Evolutionary conservation across 2,888 invertebrate species (phyloP), one percentile per base, ranked within the genome.

Genomic region (Linnaemya tessellans): DNA sequence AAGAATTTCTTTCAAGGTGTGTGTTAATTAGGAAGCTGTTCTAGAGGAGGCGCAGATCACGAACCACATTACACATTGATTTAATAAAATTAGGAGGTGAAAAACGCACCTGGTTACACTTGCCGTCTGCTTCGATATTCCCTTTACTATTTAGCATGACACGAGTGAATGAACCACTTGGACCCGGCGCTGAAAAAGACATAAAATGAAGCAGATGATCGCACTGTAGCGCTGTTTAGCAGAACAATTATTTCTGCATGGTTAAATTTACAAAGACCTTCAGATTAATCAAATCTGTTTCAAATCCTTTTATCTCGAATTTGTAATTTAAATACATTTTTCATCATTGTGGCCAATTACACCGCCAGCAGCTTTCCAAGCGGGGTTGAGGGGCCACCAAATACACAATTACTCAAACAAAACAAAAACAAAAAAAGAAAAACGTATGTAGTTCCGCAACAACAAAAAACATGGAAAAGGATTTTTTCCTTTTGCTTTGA

Each of bases 401-500:
- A 68, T 67, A 58, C 60, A 73, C 51, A 60, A 64, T 67, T 15
- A 54, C 68, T 41, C 58, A 67, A 56, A 81, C 62, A 60, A 60
- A 62, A n/a, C n/a, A n/a, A n/a, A 41, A 64, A 71, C 80, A 49
- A 15, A 25, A 62, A 25, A 64, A 49, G 22, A 10, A 64, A 43
- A 75, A 73, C 84, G 73, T 79, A 77, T 77, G 70, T 77, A 82
- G 70, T 77, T 70, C 70, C 58, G 25, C 75, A 75, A 70, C 46
- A 74, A 79, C 56, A 81, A 65, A 51, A 30, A 62, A 62, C 73
- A 74, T 60, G 43, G 46, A 67, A 74, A 80, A 80, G 74, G 74
- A 74, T 67, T 68, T 80, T 80, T 80, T 74, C 38, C 68, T 80
- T 79, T 85, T 56, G 56, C 85, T 85, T 85, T 85, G 85, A 85